A percentile compares a stretch with the other conserved stretches of the same genome.
Conservation (phyloP, 2,113 vertebrate genomes). For the Grantiella picta region DNA sequence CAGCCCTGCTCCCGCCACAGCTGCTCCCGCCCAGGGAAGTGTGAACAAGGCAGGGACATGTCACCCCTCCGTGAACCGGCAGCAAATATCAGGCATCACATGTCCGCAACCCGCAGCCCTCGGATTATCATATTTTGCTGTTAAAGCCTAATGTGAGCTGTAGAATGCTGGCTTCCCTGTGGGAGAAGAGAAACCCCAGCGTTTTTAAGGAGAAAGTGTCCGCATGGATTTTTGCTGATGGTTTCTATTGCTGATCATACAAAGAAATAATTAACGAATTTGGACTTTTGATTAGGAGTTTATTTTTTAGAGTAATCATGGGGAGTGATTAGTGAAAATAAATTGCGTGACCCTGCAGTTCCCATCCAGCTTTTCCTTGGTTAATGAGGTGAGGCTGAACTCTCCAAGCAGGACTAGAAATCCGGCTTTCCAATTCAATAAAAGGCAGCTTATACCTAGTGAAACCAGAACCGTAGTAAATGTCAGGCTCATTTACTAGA, state of each 20-base stretch:
- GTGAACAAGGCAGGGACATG: neutral
- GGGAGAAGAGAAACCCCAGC: slow-evolving; percentile 12
- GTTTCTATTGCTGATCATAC: slow-evolving; percentile 36
- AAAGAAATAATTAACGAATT: neutral
- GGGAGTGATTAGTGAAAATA: slow-evolving; percentile 34
- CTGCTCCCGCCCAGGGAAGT: neutral
- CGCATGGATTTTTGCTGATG: slow-evolving; percentile 49
- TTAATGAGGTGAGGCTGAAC: slow-evolving; percentile 42
- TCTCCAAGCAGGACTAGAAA: neutral
- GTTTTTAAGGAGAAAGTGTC: slow-evolving; percentile 29
- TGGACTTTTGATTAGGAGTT: neutral
- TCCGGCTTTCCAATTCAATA: neutral
- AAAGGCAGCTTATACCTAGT: neutral
- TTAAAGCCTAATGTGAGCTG: neutral
- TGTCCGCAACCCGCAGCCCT: neutral
- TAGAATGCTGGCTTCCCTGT: slow-evolving; percentile 30
- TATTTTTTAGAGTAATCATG: neutral
- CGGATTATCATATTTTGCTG: neutral
- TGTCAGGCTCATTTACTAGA: neutral
- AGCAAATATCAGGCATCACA: neutral
- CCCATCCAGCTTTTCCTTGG: neutral
- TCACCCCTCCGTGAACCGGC: neutral
- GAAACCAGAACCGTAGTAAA: neutral
- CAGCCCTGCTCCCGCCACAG: neutral
- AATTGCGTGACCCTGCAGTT: neutral